A percentile compares a stretch with the other conserved stretches of the same genome.
Conservation (phyloP, 2,797 vertebrate genomes). For the Darevskia mixta region DNA sequence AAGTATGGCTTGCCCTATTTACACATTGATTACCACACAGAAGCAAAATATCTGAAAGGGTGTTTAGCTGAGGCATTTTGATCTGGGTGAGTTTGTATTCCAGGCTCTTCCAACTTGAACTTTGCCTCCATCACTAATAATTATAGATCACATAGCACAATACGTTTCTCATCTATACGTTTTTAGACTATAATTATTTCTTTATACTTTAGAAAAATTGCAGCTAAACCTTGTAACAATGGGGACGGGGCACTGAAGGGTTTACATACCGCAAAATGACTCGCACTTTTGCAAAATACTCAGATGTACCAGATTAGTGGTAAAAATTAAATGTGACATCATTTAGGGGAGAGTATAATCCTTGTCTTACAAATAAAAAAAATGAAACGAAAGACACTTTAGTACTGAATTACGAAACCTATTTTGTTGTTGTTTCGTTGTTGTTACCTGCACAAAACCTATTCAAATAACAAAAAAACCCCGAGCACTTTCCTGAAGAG, state of each 20-base stretch:
- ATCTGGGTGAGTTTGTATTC: not conserved
- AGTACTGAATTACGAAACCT: conserved; percentile 54
- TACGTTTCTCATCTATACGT: accelerated
- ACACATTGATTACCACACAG: not conserved
- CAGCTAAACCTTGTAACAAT: accelerated
- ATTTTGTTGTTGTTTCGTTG: conserved; percentile 65
- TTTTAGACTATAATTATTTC: not conserved
- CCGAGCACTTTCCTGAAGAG: conserved; percentile 32
- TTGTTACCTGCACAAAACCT: conserved; percentile 56
- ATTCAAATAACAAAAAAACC: conserved; percentile 66
- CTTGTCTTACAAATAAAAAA: conserved; percentile 63
- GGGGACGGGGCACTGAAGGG: not conserved
- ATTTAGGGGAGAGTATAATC: conserved; percentile 58
- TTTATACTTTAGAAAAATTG: not conserved
- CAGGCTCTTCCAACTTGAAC: not conserved
- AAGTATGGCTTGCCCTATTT: not conserved
- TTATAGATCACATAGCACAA: not conserved
- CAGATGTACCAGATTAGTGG: conserved; percentile 29
- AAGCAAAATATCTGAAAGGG: not conserved
- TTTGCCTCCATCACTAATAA: not conserved
- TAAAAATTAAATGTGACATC: conserved; percentile 56
- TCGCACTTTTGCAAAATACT: conserved; percentile 25
- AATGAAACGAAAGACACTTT: conserved; percentile 61
- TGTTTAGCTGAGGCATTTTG: not conserved
- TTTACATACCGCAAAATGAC: conserved; percentile 3